Evolutionary conservation across 2,113 vertebrate species (phyloP), one percentile per base, ranked within the genome.

Genomic region (Seriola rivoliana): DNA sequence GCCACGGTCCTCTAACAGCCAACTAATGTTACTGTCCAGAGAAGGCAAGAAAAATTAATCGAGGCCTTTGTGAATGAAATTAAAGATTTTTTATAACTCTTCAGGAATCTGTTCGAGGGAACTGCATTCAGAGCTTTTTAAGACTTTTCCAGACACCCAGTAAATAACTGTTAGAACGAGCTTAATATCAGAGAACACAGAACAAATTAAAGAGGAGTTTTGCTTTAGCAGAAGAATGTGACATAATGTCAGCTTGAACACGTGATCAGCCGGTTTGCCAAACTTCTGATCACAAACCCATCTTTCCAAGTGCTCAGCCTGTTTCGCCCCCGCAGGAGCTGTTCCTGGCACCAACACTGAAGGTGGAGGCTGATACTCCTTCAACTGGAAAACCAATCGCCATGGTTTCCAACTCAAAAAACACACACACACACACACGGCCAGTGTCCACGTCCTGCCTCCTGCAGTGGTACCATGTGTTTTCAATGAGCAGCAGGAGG

Each of bases 321-420:
- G 68, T 34, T 64, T 57, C 80, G 76, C 90, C 88, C 76, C 79
- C 79, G 67, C 88, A 89, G 86, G 80, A 87, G 71, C 88, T 81
- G 86, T 68, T 88, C 77, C 82, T 90, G 88, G 86, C 84, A 72
- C 54, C 21, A 0, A 2, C 60, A 2, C 68, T n/a, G 34, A 81
- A 72, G 77, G 74, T 78, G 81, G 78, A 88, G 87, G 82, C 79
- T 78, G 82, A 84, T 67, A 58, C 67, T 79, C 67, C 70, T 50
- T 76, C 48, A 34, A 46, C 73, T 89, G 60, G 60, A 74, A 82
- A 78, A 54, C 58, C 46, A 69, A 84, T 91, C 67, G 34, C 88
- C 81, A 88, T 85, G 88, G 88, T 88, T 90, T 90, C 82, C 71
- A 75, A 71, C 59, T 16, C 19, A 57, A 80, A 48, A 42, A 54